Evolutionary conservation across 2,113 vertebrate genomes (phyloP).

Genomic region (Scortum barcoo): DNA sequence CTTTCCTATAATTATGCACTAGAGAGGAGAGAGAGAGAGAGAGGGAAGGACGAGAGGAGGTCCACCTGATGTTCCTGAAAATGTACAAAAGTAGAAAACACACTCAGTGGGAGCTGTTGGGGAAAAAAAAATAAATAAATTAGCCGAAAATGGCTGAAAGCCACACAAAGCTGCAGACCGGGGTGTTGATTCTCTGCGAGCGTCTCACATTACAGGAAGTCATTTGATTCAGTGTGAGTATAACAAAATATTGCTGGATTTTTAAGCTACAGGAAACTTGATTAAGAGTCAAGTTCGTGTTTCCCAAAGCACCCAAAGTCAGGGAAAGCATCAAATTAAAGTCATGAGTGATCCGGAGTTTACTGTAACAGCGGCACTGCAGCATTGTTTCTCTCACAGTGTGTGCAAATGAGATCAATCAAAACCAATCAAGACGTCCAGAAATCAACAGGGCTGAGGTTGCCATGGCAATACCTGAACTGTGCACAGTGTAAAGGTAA

Average conservation of each 20-base stretch:
- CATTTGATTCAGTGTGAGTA: constrained; percentile 27
- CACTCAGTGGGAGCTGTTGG: constrained; percentile 35
- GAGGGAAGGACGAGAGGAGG: background rate
- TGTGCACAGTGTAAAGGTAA: background rate
- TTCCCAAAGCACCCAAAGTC: background rate
- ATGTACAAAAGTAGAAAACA: constrained; percentile 34
- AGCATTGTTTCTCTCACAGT: background rate
- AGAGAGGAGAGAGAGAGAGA: constrained; percentile 26
- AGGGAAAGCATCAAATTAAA: background rate
- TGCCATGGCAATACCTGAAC: constrained; percentile 25
- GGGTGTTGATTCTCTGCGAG: constrained; percentile 43
- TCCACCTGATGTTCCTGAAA: constrained; percentile 33
- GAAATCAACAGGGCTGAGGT: constrained; percentile 23
- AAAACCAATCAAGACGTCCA: constrained; percentile 1
- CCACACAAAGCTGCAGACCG: constrained; percentile 45
- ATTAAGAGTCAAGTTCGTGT: background rate
- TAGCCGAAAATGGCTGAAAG: constrained; percentile 54
- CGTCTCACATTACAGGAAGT: constrained; percentile 43
- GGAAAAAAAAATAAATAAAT: constrained; percentile 58
- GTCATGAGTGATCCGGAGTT: background rate
- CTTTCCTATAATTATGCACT: constrained; percentile 56
- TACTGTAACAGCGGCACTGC: background rate
- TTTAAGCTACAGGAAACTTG: background rate
- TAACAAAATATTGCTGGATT: background rate
- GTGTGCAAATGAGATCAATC: constrained; percentile 11